Base-by-base conservation (phyloP, 1,140 invertebrate species). In the Nasonia longicornis region DNA sequence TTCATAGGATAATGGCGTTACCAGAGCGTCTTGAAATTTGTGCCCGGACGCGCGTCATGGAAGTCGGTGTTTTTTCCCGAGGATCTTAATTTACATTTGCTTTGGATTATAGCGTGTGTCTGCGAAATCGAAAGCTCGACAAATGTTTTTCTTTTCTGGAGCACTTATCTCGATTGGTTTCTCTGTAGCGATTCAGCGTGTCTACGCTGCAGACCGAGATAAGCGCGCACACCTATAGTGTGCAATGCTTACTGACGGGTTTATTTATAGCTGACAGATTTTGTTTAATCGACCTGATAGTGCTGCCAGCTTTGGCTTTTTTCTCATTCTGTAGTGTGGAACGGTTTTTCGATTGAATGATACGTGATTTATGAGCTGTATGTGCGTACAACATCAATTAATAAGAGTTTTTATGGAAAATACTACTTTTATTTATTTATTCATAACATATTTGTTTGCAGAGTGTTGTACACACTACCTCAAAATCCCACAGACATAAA, bases 91-190 rank as follows among this genome's bases (percentile, higher is more conserved):
- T 58, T 58, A 58, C 52, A 58, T n/a, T 58, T 20, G 14, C 16
- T 7, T 16, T 1, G 52, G 52, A 58, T 58, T n/a, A 58, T 35
- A 35, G 31, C 4, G 31, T 35, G 6, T 20, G 14, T 4, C 3
- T 16, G 14, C 2, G 16, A 16, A 16, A 58, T 58, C 52, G 52
- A n/a, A 58, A 58, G 52, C 52, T 58, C 52, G 20, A 16, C 52
- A n/a, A 58, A 7, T 20, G 16, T 58, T 58, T 58, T n/a, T 58
- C 52, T 58, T 7, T 20, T 7, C 3, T n/a, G 20, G n/a, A 58
- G 52, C 52, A 58, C 52, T 58, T 58, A 58, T 58, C 52, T 58
- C 52, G 52, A 58, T 58, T 58, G 16, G 52, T 58, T 58, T 58
- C 52, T 58, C 52, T 58, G 20, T 7, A 3, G 52, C 52, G 20